These are phyloP conservation scores for Heliconius hortense DNA, from an alignment of 2,888 invertebrate species.

Conservation along the genomic window DNA sequence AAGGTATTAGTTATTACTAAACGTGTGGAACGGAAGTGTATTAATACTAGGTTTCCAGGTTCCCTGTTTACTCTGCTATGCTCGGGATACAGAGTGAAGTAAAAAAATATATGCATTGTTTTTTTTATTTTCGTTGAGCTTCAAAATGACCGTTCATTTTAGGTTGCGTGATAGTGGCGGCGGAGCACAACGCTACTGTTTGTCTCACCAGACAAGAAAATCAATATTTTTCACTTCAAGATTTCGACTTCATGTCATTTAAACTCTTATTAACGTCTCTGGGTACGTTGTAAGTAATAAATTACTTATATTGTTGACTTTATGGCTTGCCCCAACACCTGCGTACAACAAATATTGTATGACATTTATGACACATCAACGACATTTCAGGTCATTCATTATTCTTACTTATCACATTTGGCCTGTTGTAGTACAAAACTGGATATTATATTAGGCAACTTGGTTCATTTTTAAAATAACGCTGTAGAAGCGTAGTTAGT, in stretches of 20 bases:
- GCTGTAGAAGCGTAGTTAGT: too few species aligned
- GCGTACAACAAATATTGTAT: slow-evolving; percentile 6
- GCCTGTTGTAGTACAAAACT: background rate
- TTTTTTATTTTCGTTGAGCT: background rate
- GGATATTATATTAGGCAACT: background rate
- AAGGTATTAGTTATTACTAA: too few species aligned
- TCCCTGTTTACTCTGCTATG: too few species aligned
- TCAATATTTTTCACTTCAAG: background rate
- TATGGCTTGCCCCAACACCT: slow-evolving; percentile 3
- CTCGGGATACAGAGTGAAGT: too few species aligned
- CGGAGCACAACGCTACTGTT: too few species aligned
- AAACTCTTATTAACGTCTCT: background rate
- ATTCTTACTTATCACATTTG: background rate
- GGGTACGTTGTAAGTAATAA: background rate
- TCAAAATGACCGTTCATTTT: background rate
- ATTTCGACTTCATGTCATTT: background rate
- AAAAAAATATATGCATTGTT: background rate
- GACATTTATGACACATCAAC: slow-evolving; percentile 15
- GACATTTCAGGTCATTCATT: slow-evolving; percentile 8
- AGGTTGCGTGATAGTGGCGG: background rate
- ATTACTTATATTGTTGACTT: background rate
- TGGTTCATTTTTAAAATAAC: too few species aligned
- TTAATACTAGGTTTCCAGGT: too few species aligned
- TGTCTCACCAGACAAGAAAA: background rate
- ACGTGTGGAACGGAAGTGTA: too few species aligned